A percentile compares a stretch with the other conserved stretches of the same genome.
Evolutionary conservation across 2,113 vertebrate genomes (phyloP).

Genomic region (Triplophysa rosa): DNA sequence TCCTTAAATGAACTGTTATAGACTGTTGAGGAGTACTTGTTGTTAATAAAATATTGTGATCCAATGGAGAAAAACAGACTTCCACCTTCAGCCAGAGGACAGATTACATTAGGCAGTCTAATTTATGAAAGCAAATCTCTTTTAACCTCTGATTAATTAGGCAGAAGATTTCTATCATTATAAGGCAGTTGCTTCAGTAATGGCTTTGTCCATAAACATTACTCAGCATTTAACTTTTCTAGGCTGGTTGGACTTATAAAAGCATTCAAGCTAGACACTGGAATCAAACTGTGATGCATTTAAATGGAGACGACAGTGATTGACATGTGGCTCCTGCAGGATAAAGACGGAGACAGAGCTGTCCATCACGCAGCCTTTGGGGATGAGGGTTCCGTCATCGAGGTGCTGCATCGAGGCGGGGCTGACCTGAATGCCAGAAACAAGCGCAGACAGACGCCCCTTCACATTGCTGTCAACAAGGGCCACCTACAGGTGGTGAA

Average conservation of each 20-base stretch:
- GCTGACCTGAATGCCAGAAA: constrained; percentile 96
- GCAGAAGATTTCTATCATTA: neutral
- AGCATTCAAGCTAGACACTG: neutral
- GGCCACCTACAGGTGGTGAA: constrained; percentile 98
- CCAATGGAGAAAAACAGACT: neutral
- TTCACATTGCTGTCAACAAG: constrained; percentile 98
- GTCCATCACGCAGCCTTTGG: constrained; percentile 98
- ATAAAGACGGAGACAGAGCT: constrained; percentile 96
- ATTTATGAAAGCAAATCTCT: neutral
- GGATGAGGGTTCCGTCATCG: constrained; percentile 96
- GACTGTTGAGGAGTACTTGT: too few species aligned
- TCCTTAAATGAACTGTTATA: too few species aligned
- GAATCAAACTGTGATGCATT: neutral
- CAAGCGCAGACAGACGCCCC: constrained; percentile 93
- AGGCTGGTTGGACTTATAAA: neutral
- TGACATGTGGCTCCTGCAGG: constrained; percentile 69
- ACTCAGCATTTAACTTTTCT: neutral
- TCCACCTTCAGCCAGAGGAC: neutral
- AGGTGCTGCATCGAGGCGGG: constrained; percentile 93
- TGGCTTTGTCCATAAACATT: neutral
- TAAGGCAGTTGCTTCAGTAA: constrained; percentile 14
- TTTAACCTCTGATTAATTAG: constrained; percentile 4
- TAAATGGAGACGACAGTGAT: neutral
- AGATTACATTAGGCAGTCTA: neutral
- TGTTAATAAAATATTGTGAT: neutral